Evolutionary conservation across 1,140 invertebrate species (phyloP).

Genomic region (Drosophila littoralis): DNA sequence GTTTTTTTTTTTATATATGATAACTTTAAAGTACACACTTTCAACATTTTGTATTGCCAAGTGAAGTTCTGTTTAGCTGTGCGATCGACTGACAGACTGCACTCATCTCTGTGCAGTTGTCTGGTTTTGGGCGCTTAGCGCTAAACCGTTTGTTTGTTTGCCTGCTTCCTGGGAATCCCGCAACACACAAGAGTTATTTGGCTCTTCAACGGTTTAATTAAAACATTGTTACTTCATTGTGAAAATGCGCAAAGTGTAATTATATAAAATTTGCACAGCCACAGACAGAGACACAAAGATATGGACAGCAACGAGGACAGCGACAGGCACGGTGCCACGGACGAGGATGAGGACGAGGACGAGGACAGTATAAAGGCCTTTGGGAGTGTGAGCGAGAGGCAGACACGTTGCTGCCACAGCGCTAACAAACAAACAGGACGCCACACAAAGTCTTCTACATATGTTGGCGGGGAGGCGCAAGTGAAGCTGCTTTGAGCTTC

Average conservation of each 20-base stretch:
- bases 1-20: constrained; percentile 14
- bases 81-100: constrained; percentile 14
- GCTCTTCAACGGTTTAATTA: constrained; percentile 81
- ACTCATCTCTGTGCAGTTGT: constrained; percentile 8
- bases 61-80: neutral
- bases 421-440: constrained; percentile 72
- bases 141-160: constrained; percentile 44
- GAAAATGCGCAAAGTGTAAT: constrained; percentile 81
- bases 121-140: constrained; percentile 39
- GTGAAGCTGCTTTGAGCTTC: constrained; percentile 61
- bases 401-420: constrained; percentile 31
- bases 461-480: constrained; percentile 52
- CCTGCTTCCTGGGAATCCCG: constrained; percentile 48
- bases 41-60: neutral
- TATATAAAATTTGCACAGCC: constrained; percentile 79
- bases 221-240: constrained; percentile 83
- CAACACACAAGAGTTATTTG: constrained; percentile 78
- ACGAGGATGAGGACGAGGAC: too few relatives aligned
- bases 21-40: constrained; percentile 2
- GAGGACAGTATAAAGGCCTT: too few relatives aligned
- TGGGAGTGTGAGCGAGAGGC: neutral
- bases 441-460: constrained; percentile 69
- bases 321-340: constrained; percentile 32
- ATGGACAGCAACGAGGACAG: constrained; percentile 13
- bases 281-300: constrained; percentile 28